Conservation (phyloP, 2,113 vertebrate genomes). For the Cettia cetti region DNA sequence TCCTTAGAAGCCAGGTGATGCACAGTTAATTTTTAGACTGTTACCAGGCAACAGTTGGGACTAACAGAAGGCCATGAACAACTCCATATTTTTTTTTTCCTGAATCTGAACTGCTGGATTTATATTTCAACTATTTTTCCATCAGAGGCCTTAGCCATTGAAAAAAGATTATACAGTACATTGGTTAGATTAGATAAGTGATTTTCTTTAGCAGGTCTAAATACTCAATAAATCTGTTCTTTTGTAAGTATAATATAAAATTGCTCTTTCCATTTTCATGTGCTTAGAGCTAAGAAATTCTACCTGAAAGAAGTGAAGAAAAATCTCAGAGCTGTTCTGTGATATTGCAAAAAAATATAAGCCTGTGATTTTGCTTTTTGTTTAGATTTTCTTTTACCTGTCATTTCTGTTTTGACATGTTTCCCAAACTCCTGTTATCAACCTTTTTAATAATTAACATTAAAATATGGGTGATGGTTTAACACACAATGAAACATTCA, state of each 20-base stretch:
- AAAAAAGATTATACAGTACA: background rate
- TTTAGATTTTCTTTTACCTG: conserved; percentile 23
- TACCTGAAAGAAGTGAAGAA: background rate
- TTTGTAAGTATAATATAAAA: background rate
- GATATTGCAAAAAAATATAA: background rate
- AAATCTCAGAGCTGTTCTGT: background rate
- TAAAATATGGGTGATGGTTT: background rate
- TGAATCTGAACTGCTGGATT: background rate
- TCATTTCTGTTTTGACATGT: conserved; percentile 19
- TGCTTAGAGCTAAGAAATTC: conserved; percentile 2
- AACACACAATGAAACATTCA: background rate
- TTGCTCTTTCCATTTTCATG: background rate
- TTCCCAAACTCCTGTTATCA: conserved; percentile 4
- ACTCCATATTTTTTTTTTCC: conserved; percentile 7
- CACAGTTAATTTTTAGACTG: conserved; percentile 53
- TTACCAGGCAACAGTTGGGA: conserved; percentile 57
- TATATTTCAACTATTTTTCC: conserved; percentile 20
- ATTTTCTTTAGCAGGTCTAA: background rate
- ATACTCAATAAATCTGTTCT: background rate
- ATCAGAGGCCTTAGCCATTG: background rate
- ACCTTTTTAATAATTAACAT: background rate
- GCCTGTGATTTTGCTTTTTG: background rate
- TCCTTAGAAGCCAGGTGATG: conserved; percentile 45
- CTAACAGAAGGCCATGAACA: conserved; percentile 16
- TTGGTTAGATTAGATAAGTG: background rate